phyloP scores from a whole-genome alignment of 1,140 invertebrate genomes.

The Cyrtorhinus lividipennis region DNA sequence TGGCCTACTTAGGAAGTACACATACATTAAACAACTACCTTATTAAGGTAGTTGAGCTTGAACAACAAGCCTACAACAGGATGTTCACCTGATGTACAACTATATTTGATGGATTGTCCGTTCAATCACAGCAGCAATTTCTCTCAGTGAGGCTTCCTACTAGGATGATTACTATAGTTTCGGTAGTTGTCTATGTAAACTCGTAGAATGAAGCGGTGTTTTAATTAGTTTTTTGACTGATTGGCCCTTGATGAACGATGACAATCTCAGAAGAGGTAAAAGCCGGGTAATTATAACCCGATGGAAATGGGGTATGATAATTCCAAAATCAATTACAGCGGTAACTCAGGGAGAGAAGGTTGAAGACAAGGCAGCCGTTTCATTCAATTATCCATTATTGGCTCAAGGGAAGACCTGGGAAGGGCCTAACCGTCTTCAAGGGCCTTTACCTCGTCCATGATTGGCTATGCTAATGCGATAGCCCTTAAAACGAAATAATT shows the following conservation, averaged over 20 bases:
- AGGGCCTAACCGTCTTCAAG: background rate
- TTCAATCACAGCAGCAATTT: no score
- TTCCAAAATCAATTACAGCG: no score
- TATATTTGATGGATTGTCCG: no score
- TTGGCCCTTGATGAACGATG: background rate
- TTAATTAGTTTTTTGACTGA: background rate
- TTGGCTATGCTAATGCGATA: background rate
- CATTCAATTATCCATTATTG: background rate
- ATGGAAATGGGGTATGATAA: no score
- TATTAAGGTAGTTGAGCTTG: no score
- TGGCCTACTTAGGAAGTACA: no score
- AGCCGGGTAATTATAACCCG: background rate
- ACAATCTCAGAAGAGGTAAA: background rate
- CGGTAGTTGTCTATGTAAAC: no score
- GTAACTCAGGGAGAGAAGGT: background rate
- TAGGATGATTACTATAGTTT: no score
- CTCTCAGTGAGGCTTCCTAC: no score
- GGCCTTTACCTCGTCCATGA: background rate
- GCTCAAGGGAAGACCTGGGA: background rate
- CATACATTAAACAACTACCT: no score
- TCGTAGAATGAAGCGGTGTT: background rate
- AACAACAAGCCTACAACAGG: no score
- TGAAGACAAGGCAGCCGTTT: background rate
- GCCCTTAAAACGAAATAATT: background rate
- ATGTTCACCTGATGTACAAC: no score